Percentiles rank a stretch among this genome's conserved stretches.
Evolutionary conservation across 2,113 vertebrate genomes (phyloP).

Genomic region (Peromyscus leucopus): DNA sequence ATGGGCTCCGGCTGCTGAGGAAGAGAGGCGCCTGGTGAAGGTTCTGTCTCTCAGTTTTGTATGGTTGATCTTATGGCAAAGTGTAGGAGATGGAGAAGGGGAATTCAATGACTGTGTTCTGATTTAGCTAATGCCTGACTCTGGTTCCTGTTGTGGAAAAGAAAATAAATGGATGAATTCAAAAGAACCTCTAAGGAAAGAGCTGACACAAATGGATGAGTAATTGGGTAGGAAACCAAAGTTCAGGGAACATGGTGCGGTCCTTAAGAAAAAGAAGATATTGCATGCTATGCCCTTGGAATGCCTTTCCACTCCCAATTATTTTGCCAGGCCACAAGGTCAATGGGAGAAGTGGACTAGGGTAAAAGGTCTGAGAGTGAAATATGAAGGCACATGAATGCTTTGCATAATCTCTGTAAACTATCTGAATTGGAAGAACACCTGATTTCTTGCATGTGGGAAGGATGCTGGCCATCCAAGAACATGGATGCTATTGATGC

Average conservation of each 20-base stretch:
- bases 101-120: not conserved
- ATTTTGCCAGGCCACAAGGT: not conserved
- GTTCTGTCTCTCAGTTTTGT: not conserved
- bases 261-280: not conserved
- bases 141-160: not conserved
- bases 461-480: no score
- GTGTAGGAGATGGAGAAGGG: not conserved
- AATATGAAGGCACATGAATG: not conserved
- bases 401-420: not conserved
- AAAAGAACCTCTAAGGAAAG: not conserved
- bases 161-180: slow-evolving; percentile 14
- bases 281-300: not conserved
- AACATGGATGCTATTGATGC: not conserved
- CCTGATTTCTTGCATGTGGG: not conserved
- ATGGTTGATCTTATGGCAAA: not conserved
- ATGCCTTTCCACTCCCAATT: not conserved
- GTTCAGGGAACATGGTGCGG: not conserved
- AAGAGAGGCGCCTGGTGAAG: not conserved
- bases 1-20: not conserved
- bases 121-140: not conserved
- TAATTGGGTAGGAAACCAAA: not conserved
- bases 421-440: not conserved
- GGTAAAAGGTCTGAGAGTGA: no score
- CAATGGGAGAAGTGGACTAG: not conserved
- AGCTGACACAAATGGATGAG: not conserved